phyloP scores from a whole-genome alignment of 2,888 invertebrate species.

The Acrocyrtus sp. region DNA sequence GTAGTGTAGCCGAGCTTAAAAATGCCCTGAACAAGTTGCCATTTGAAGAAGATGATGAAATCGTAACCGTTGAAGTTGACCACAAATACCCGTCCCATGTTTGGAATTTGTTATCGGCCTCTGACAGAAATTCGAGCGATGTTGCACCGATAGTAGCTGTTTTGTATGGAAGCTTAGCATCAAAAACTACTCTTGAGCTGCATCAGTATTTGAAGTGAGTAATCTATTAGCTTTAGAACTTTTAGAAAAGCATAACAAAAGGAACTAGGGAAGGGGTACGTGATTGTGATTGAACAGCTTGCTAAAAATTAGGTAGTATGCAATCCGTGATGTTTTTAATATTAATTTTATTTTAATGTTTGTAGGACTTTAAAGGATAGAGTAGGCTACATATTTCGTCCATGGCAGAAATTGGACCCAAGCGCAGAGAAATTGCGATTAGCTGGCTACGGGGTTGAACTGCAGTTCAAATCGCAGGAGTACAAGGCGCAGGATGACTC shows the following conservation, averaged over 20 bases:
- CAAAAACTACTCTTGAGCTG: constrained; percentile 76
- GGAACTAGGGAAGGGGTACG: too few relatives aligned
- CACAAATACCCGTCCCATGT: constrained; percentile 62
- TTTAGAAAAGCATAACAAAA: too few relatives aligned
- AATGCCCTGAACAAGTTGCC: constrained; percentile 25
- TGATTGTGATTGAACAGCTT: too few relatives aligned
- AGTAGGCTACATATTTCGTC: constrained; percentile 88
- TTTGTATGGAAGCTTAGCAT: constrained; percentile 91
- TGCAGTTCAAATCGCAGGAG: constrained; percentile 90
- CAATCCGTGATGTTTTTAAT: not conserved
- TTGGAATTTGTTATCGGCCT: constrained; percentile 44
- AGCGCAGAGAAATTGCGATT: constrained; percentile 74
- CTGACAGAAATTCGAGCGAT: constrained; percentile 14
- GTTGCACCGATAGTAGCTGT: constrained; percentile 70
- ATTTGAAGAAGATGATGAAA: constrained; percentile 20
- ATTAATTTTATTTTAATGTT: constrained; percentile 34
- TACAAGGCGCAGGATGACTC: constrained; percentile 97
- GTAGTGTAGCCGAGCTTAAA: constrained; percentile 48
- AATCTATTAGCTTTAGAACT: too few relatives aligned
- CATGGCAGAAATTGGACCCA: constrained; percentile 76
- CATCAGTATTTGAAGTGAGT: constrained; percentile 78
- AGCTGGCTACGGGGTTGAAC: constrained; percentile 97
- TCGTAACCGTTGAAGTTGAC: constrained; percentile 45
- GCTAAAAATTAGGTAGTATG: too few relatives aligned
- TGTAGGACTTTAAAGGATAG: constrained; percentile 73